Evolutionary conservation across 2,888 invertebrate species (phyloP).

Genomic region (Tigriopus californicus): DNA sequence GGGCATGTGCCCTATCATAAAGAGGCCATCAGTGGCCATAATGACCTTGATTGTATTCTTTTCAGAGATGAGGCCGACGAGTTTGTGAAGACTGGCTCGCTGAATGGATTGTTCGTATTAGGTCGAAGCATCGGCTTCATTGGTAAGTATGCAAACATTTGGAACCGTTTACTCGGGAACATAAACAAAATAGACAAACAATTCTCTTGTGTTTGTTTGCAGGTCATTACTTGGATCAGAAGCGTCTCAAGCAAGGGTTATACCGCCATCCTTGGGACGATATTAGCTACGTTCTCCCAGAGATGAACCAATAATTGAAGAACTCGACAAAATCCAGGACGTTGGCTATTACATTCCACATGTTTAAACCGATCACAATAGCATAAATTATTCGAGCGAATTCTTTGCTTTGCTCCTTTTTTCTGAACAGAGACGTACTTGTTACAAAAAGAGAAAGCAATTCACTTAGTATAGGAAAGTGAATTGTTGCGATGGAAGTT

Average conservation of each 20-base stretch:
- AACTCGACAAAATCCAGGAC: no score
- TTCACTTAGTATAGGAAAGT: no score
- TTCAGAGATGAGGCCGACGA: slow-evolving; percentile 82
- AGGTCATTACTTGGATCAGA: slow-evolving; percentile 86
- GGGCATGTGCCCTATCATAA: no score
- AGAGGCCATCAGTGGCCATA: background rate
- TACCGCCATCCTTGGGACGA: slow-evolving; percentile 99
- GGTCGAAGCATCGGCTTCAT: slow-evolving; percentile 97
- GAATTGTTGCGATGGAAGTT: no score
- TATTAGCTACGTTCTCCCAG: slow-evolving; percentile 70
- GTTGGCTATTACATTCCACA: no score
- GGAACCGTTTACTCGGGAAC: background rate
- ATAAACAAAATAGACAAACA: background rate
- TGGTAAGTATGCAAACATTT: slow-evolving; percentile 33
- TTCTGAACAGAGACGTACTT: no score
- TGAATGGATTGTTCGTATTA: slow-evolving; percentile 93
- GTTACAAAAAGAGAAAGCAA: no score
- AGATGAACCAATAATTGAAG: slow-evolving; percentile 24
- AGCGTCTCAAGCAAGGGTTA: slow-evolving; percentile 90
- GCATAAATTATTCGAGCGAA: no score
- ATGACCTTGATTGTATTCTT: background rate
- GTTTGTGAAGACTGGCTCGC: slow-evolving; percentile 89
- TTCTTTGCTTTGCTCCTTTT: no score
- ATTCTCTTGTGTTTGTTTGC: background rate
- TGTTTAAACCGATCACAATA: no score